Percentiles rank a stretch among this genome's conserved stretches.
Conservation (phyloP, 1,140 invertebrate species). For the Aphis craccivora region DNA sequence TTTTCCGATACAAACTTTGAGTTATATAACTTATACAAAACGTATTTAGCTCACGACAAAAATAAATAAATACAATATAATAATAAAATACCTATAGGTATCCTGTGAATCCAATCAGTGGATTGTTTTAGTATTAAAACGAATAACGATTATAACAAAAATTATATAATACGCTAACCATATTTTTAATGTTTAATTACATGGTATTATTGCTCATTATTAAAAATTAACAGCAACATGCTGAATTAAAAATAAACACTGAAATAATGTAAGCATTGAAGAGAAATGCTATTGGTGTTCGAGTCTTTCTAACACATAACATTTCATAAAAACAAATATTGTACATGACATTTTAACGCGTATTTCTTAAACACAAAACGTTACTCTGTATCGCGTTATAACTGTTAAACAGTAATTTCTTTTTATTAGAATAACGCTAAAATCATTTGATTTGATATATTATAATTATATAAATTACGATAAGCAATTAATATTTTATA, state of each 20-base stretch:
- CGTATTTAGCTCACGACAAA: background rate
- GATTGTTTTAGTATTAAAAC: background rate
- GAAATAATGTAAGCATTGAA: background rate
- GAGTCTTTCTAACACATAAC: background rate
- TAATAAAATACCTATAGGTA: background rate
- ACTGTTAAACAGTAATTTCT: background rate
- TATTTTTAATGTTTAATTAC: slow-evolving; percentile 4
- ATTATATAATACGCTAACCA: background rate
- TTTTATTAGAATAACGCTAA: background rate
- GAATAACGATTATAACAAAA: background rate
- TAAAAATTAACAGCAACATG: background rate
- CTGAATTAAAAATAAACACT: slow-evolving; percentile 23
- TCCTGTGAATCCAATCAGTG: background rate
- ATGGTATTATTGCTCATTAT: background rate
- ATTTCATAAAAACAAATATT: slow-evolving; percentile 28
- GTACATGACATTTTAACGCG: background rate
- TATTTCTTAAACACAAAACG: background rate
- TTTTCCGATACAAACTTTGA: background rate
- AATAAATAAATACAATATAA: background rate
- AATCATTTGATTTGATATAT: background rate
- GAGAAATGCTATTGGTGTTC: background rate
- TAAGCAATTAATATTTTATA: background rate
- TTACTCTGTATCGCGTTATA: background rate
- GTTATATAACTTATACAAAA: background rate
- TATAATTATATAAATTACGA: background rate